Percentiles rank a stretch among this genome's conserved stretches.
Conservation (phyloP, 2,888 invertebrate genomes). For the Peribatodes rhomboidaria region DNA sequence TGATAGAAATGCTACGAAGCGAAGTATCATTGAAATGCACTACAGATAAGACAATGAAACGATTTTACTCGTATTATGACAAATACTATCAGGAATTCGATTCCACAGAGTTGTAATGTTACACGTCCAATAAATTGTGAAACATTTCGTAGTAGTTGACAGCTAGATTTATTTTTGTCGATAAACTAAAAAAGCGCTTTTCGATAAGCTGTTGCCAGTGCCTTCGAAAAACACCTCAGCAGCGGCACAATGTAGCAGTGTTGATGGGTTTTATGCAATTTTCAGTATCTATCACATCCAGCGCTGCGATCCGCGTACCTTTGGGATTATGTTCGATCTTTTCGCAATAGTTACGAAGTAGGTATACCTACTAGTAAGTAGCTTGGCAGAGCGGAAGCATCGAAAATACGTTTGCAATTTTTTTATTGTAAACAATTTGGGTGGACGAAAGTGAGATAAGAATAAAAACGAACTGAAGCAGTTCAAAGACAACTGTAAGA, state of each 20-base stretch:
- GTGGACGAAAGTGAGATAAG: too few relatives aligned
- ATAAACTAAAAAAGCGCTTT: conserved; percentile 2
- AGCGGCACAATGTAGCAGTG: conserved; percentile 73
- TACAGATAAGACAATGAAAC: neutral
- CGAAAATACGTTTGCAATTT: neutral
- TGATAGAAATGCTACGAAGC: neutral
- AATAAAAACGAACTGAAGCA: too few relatives aligned
- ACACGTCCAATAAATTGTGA: neutral
- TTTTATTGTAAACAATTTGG: neutral
- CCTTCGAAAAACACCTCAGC: conserved; percentile 57
- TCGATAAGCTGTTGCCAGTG: conserved; percentile 42
- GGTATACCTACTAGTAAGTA: conserved; percentile 70
- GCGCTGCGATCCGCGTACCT: conserved; percentile 72
- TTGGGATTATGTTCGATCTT: conserved; percentile 84
- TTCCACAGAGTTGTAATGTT: too few relatives aligned
- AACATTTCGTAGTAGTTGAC: neutral
- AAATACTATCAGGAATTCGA: too few relatives aligned
- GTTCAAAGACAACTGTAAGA: too few relatives aligned
- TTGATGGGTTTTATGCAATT: conserved; percentile 87
- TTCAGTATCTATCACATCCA: conserved; percentile 85
- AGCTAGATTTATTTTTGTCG: neutral
- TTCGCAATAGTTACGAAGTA: conserved; percentile 82
- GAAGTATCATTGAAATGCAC: neutral
- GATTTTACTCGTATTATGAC: neutral
- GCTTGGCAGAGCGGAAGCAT: conserved; percentile 56